These are phyloP conservation scores for Ormia ochracea DNA, from an alignment of 2,888 invertebrate genomes.

Conservation along the genomic window DNA sequence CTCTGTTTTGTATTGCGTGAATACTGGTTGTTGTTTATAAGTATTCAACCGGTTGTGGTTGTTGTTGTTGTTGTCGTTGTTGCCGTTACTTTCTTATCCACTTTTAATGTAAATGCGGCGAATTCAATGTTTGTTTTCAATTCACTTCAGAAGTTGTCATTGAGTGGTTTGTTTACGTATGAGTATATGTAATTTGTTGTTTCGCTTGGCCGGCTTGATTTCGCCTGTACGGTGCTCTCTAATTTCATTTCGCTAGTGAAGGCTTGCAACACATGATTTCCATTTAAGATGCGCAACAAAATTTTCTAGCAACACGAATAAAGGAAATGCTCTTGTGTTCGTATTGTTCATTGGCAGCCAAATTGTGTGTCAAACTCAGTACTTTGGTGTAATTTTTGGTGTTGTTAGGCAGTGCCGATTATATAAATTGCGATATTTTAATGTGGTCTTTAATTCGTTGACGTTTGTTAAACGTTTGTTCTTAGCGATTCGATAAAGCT, in stretches of 20 bases:
- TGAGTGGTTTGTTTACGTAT: background rate
- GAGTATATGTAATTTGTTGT: background rate
- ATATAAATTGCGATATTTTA: background rate
- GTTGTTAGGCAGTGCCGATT: background rate
- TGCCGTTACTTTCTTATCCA: background rate
- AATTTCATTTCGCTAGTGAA: background rate
- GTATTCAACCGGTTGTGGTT: conserved; percentile 24
- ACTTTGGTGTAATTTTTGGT: background rate
- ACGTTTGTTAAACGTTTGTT: background rate
- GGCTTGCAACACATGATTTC: conserved; percentile 8
- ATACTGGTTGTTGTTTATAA: background rate
- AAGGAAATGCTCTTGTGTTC: background rate
- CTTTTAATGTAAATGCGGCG: background rate
- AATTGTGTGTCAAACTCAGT: background rate
- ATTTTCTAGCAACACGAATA: background rate
- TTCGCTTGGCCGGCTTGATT: background rate
- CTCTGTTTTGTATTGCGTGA: background rate
- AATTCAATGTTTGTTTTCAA: conserved; percentile 15
- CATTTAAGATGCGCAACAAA: conserved; percentile 20
- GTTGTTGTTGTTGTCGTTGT: background rate
- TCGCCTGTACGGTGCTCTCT: conserved; percentile 15
- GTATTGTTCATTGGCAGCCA: background rate
- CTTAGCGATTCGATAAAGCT: background rate
- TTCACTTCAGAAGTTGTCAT: background rate
- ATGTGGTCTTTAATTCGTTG: background rate